Percentiles rank a stretch among this genome's conserved stretches.
Conservation (phyloP, 1,140 invertebrate species). For the Atta texana region DNA sequence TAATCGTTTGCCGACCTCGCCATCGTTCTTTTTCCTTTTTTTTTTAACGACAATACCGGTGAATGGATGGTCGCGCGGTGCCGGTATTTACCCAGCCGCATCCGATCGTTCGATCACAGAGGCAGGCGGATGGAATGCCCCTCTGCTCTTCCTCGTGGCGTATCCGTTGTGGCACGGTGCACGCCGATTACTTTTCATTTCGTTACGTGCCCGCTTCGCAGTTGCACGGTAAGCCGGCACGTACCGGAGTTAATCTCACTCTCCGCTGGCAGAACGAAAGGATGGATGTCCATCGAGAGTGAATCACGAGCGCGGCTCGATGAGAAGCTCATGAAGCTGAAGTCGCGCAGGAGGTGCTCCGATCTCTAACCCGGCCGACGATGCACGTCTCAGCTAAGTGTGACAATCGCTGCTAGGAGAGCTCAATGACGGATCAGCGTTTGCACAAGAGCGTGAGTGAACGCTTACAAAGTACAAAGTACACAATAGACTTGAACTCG, state of each 20-base stretch:
- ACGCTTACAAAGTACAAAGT: slow-evolving; percentile 17
- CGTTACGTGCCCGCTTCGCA: slow-evolving; percentile 53
- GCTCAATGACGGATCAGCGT: slow-evolving; percentile 24
- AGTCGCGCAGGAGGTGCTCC: neutral
- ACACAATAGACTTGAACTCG: neutral
- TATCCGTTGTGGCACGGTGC: slow-evolving; percentile 55
- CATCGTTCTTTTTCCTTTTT: slow-evolving; percentile 26
- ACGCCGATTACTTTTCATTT: slow-evolving; percentile 67
- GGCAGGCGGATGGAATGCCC: slow-evolving; percentile 27
- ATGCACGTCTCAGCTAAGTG: slow-evolving; percentile 24
- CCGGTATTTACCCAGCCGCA: slow-evolving; percentile 54
- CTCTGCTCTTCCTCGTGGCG: slow-evolving; percentile 32
- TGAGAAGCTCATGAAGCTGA: neutral
- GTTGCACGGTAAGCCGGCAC: slow-evolving; percentile 23
- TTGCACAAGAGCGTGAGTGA: slow-evolving; percentile 34
- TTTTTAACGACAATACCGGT: slow-evolving; percentile 67
- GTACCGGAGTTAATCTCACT: neutral
- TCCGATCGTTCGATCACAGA: slow-evolving; percentile 55
- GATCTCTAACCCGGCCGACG: slow-evolving; percentile 13
- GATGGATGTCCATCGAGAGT: slow-evolving; percentile 17
- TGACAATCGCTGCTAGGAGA: slow-evolving; percentile 12
- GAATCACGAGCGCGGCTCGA: slow-evolving; percentile 26
- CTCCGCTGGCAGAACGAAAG: neutral
- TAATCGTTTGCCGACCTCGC: slow-evolving; percentile 57
- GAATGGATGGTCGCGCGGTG: slow-evolving; percentile 62